Percentiles rank a stretch among this genome's conserved stretches.
Conservation (phyloP, 2,797 vertebrate species). For the Hephaestus fuliginosus region DNA sequence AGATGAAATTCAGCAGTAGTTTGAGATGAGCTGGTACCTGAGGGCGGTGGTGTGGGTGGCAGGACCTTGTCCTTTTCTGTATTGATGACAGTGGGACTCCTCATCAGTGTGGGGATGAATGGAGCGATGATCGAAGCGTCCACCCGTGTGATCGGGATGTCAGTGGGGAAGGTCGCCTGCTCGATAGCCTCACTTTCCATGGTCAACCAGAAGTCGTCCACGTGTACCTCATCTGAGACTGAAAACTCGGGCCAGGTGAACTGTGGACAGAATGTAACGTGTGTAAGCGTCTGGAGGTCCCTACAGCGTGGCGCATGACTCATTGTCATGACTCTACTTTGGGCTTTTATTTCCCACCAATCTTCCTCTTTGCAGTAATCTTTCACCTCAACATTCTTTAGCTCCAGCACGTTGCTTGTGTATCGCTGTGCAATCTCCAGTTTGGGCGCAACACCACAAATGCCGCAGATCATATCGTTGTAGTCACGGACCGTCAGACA, state of each 20-base stretch:
- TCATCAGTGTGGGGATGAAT: conserved; percentile 97
- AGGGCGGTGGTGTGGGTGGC: conserved; percentile 76
- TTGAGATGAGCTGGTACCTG: conserved; percentile 81
- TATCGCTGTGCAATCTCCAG: conserved; percentile 93
- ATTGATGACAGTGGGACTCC: conserved; percentile 91
- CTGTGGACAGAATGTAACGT: conserved; percentile 58
- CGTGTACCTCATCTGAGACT: conserved; percentile 93
- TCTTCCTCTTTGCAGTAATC: not conserved
- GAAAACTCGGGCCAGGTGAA: conserved; percentile 97
- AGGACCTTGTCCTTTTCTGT: conserved; percentile 95
- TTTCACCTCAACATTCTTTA: conserved; percentile 94
- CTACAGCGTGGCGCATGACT: not conserved
- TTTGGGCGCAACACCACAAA: conserved; percentile 96
- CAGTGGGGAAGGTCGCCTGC: conserved; percentile 93
- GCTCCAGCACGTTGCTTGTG: conserved; percentile 89
- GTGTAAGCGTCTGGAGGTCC: not conserved
- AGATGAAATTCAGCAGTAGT: not conserved
- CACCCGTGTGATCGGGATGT: conserved; percentile 95
- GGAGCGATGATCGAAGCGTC: conserved; percentile 98
- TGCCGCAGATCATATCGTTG: conserved; percentile 99
- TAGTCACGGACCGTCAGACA: conserved; percentile 96
- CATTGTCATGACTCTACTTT: no score
- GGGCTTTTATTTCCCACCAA: not conserved
- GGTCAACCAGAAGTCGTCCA: conserved; percentile 98
- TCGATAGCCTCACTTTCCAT: conserved; percentile 98